Base-by-base conservation (phyloP, 1,140 invertebrate species). In the Penaeus japonicus region DNA sequence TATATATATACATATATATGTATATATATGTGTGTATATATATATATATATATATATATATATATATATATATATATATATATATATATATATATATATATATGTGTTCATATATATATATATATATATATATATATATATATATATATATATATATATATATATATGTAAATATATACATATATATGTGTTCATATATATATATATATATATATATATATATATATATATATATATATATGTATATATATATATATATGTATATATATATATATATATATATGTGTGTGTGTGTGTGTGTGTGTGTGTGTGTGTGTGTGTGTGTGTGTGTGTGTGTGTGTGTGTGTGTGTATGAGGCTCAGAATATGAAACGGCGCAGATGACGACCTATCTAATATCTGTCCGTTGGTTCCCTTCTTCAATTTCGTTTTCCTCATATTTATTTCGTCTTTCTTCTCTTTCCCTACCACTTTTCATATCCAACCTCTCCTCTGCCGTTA, bases 31-130 rank as follows among this genome's bases (percentile, higher is more conserved):
- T 80, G 18, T 47, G 24, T 47, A 10, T 35, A 54, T 10, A 10
- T 80, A 54, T 80, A 54, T 80, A 54, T 80, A 54, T 80, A 55
- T 80, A 55, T 80, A 55, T 80, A 55, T 80, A 55, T 80, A 55
- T 55, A 55, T 55, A 55, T 55, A 55, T 27, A 80, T 55, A 80
- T 55, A 80, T 55, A 80, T 80, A 80, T 27, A 55, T 80, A 55
- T 80, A 55, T 80, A 80, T 80, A 55, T 80, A 80, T 80, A 55
- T 55, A 80, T 80, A 55, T 27, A 80, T 80, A 80, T 80, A 80
- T 55, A 80, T 80, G 54, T 80, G 47, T 47, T 39, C 47, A 80
- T 47, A 47, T 47, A 80, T 55, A 80, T 35, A 2, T 55, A 80
- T 55, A 80, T 2, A 55, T 35, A 80, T 35, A 80, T 55, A 80